Evolutionary conservation across 2,113 vertebrate species (phyloP), one percentile per base, ranked within the genome.

Genomic region (Uropsilus gracilis): DNA sequence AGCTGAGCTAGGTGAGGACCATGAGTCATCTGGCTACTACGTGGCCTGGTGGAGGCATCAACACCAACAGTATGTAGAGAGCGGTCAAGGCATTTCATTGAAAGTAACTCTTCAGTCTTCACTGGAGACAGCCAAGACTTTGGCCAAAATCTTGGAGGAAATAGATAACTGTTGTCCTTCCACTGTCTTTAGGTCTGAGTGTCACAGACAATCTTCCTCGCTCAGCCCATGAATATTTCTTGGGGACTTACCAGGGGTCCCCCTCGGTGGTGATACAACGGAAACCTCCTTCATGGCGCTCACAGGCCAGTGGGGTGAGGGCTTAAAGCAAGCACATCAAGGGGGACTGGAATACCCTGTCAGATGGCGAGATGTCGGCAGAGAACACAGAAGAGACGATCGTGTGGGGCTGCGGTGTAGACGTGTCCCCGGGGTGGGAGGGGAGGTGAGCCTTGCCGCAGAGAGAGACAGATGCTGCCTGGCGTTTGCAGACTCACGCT

Each of bases 221-320:
- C 69, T 96, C 46, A n/a, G 66, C 76, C 68, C 66, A 57, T 48
- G 68, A 10, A 44, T 91, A 73, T 63, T 63, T 86, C 63, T 10
- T 46, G 30, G 69, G 1, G 59, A 69, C 17, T 64, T 80, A 34
- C 32, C 14, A 14, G 20, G 13, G 83, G 44, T 42, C 2, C 14
- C 59, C 4, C n/a, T 63, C 73, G 86, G 1, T n/a, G 34, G 24
- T 8, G 13, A 50, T 24, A 48, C 4, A 66, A 4, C 46, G 77
- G 32, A 75, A 89, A n/a, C 3, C 61, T 69, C 22, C 30, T 85
- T 73, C 22, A 10, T 24, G 46, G 24, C 64, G n/a, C 71, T 71
- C 39, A 30, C 22, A 1, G 9, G 30, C 3, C 85, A 37, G 8
- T 50, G 18, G 55, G 1, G 3, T 18, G 39, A 26, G 6, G 48